Evolutionary conservation across 30 jellyfish, hydroid and myxozoan species (phyloP).

Genomic region (Cassiopea andromeda): DNA sequence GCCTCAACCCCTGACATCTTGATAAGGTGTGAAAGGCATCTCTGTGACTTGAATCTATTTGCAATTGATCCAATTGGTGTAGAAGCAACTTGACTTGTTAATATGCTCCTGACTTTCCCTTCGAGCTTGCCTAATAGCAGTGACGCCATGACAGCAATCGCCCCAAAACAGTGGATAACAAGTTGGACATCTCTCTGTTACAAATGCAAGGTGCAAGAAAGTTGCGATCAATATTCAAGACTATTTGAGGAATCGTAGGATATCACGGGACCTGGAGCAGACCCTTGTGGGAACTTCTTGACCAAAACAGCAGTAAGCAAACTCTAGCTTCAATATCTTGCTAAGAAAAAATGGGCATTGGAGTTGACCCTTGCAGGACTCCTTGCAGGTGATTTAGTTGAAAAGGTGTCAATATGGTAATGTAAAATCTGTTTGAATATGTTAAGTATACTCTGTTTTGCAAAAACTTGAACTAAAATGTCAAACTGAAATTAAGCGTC

Average conservation of each 20-base stretch:
- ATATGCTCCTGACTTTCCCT: conserved; percentile 53
- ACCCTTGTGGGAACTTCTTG: too few relatives aligned
- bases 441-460: too few relatives aligned
- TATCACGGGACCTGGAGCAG: too few relatives aligned
- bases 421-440: too few relatives aligned
- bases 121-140: conserved; percentile 41
- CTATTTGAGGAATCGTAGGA: too few relatives aligned
- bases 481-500: not conserved
- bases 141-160: conserved; percentile 23
- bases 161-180: conserved; percentile 45
- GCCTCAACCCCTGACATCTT: conserved; percentile 38
- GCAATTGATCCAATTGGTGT: conserved; percentile 35
- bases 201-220: not conserved
- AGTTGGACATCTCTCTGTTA: conserved; percentile 58
- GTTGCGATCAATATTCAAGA: too few relatives aligned
- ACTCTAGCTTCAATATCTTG: too few relatives aligned
- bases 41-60: conserved; percentile 38
- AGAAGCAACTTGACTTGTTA: conserved; percentile 52
- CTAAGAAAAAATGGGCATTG: too few relatives aligned
- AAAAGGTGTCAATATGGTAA: too few relatives aligned
- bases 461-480: not conserved
- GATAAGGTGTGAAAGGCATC: conserved; percentile 3
- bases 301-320: too few relatives aligned
- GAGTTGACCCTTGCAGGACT: too few relatives aligned
- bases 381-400: too few relatives aligned